Evolutionary conservation across 2,113 vertebrate species (phyloP).

Genomic region (Apistogramma diplotaenia): DNA sequence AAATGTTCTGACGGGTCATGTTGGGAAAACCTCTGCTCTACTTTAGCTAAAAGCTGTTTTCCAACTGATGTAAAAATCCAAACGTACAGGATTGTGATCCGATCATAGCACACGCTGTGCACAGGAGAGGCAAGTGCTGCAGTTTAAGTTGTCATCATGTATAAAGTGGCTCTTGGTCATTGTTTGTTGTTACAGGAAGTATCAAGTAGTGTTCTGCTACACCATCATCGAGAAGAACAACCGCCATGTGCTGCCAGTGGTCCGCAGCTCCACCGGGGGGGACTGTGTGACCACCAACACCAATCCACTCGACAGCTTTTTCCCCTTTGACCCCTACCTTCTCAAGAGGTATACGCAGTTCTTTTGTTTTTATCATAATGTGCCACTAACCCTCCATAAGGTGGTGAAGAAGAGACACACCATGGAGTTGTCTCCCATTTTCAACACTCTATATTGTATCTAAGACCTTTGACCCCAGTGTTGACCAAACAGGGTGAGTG

Average conservation of each 20-base stretch:
- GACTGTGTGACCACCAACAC: slow-evolving; percentile 81
- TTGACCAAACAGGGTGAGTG: too few relatives aligned
- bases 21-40: too few relatives aligned
- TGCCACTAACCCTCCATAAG: too few relatives aligned
- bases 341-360: slow-evolving; percentile 86
- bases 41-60: too few relatives aligned
- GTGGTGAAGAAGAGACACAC: too few relatives aligned
- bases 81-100: not conserved
- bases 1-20: too few relatives aligned
- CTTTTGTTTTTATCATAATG: not conserved
- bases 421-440: too few relatives aligned
- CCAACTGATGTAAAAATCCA: not conserved
- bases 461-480: too few relatives aligned
- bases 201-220: slow-evolving; percentile 97
- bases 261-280: slow-evolving; percentile 82
- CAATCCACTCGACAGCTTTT: slow-evolving; percentile 94
- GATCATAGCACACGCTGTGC: not conserved
- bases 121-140: not conserved
- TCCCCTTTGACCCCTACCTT: slow-evolving; percentile 94
- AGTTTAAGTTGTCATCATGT: not conserved
- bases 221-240: slow-evolving; percentile 95
- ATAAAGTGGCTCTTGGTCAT: not conserved
- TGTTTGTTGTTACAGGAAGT: slow-evolving; percentile 81
- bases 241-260: slow-evolving; percentile 82
- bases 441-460: too few relatives aligned